These are phyloP conservation scores for Caenorhabditis sp. DNA, from an alignment of 2,888 invertebrate species.

Conservation along the genomic window DNA sequence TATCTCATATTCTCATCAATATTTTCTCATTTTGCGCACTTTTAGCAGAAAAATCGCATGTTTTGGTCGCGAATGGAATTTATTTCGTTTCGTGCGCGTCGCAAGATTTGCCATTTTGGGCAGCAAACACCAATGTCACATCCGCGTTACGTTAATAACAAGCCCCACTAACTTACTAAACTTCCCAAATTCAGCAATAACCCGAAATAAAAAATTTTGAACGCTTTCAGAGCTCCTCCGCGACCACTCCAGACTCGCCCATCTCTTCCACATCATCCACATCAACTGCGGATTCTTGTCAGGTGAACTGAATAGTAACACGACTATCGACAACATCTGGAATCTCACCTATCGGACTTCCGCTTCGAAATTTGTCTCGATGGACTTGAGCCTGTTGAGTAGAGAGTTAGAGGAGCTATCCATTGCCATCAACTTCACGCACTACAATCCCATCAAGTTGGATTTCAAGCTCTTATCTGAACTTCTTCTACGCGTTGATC, in stretches of 20 bases:
- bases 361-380: background rate
- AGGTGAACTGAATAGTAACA: conserved; percentile 4
- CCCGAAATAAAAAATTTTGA: background rate
- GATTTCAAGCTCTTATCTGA: background rate
- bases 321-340: background rate
- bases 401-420: background rate
- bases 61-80: too few species aligned
- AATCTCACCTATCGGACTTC: background rate
- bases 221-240: conserved; percentile 14
- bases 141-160: too few species aligned
- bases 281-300: conserved; percentile 14
- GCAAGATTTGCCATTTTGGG: too few species aligned
- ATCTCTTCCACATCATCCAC: conserved; percentile 6
- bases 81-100: too few species aligned
- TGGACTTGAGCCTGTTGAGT: conserved; percentile 6
- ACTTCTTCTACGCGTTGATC: background rate
- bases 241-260: conserved; percentile 2
- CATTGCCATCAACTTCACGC: background rate
- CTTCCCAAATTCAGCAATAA: too few species aligned
- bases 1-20: too few species aligned
- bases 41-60: too few species aligned
- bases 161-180: too few species aligned
- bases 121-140: too few species aligned
- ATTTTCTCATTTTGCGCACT: too few species aligned
- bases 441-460: background rate